Base-by-base conservation (phyloP, 2,113 vertebrate genomes). In the Poicephalus meyeri region DNA sequence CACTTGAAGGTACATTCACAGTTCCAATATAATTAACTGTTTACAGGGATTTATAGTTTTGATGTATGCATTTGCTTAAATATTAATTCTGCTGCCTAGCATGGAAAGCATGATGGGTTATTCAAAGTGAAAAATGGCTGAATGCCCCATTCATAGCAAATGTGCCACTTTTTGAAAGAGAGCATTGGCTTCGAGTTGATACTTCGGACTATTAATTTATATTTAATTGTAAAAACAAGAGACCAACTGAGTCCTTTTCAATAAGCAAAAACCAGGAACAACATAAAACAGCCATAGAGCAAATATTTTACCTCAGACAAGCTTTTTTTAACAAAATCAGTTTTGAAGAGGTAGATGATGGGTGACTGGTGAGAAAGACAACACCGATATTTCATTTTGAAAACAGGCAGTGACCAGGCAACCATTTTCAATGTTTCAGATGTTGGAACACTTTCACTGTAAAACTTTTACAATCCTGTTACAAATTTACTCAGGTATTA, bases 41-140 rank as follows among this genome's bases (percentile, higher is more conserved):
- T 96, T 97, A 58, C 84, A 74, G 58, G 91, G 92, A 93, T 95
- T 96, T 95, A 90, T 74, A 92, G 95, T 91, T 97, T 93, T 95
- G 82, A 91, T 2, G 41, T 81, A 87, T 90, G 74, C 81, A 72
- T 95, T 96, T 94, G 93, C 95, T 97, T 94, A 83, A 95, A 95
- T 95, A 96, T 93, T 83, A 92, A 94, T 87, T 88, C 78, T 90
- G 77, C 86, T 97, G 91, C 89, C 89, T 88, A 73, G 81, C 10
- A 9, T 73, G 93, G 93, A 91, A 89, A 95, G 66, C 47, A 77
- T 12, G 18, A 94, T 44, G 70, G 91, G 94, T 86, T 89, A 52
- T 72, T 96, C 91, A 81, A 93, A 93, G 72, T 80, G 79, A 85
- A 92, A 94, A 94, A 93, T 77, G 80, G 92, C 66, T 76, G 77